Evolutionary conservation across 2,797 vertebrate genomes (phyloP).

Genomic region (Manis crassicaudata): DNA sequence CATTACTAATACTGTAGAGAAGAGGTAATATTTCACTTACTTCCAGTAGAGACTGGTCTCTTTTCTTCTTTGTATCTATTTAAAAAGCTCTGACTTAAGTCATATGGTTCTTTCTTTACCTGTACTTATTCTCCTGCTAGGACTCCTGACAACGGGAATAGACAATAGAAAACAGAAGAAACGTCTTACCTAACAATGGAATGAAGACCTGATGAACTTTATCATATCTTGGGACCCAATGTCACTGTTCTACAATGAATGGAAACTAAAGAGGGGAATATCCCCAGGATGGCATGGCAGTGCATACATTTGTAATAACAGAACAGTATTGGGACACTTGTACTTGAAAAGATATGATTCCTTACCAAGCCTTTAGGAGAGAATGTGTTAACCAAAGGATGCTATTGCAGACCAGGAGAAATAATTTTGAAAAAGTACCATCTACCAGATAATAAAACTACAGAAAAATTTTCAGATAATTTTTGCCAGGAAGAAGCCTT

Average conservation of each 20-base stretch:
- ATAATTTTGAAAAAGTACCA: background rate
- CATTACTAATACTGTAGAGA: conserved; percentile 6
- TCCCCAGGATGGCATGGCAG: background rate
- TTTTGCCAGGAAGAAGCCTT: background rate
- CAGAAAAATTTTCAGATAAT: conserved; percentile 4
- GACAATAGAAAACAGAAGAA: conserved; percentile 38
- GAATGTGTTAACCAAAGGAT: background rate
- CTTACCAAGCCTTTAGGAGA: conserved; percentile 7
- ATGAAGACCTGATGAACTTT: background rate
- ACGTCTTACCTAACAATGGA: background rate
- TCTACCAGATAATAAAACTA: background rate
- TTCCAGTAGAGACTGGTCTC: background rate
- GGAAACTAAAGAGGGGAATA: conserved; percentile 11
- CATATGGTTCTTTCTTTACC: background rate
- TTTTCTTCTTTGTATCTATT: background rate
- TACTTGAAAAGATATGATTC: conserved; percentile 16
- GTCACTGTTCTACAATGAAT: background rate
- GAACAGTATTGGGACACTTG: background rate
- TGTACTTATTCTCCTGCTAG: conserved; percentile 13
- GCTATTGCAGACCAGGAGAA: background rate
- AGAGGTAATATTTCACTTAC: conserved; percentile 43
- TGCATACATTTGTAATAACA: conserved; percentile 17
- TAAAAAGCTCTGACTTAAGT: background rate
- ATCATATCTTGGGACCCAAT: background rate
- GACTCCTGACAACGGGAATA: background rate